These are phyloP conservation scores for Gonioctena quinquepunctata DNA, from an alignment of 1,140 invertebrate genomes.

Conservation along the genomic window DNA sequence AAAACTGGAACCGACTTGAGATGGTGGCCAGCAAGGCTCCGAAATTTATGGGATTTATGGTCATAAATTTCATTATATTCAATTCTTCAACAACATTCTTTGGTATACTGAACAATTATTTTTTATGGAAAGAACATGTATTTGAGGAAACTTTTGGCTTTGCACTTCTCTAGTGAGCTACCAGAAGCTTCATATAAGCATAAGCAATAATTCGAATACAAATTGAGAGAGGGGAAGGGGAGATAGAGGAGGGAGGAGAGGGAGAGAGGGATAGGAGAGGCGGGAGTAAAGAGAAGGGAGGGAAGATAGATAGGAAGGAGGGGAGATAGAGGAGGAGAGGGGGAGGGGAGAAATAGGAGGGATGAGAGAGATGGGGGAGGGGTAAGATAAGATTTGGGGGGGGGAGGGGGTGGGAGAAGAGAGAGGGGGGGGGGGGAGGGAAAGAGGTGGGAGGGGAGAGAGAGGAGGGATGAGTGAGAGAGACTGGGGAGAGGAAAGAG, in stretches of 20 bases:
- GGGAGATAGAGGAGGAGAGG: neutral
- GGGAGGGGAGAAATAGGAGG: neutral
- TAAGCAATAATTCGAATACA: too few relatives aligned
- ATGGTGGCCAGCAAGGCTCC: too few relatives aligned
- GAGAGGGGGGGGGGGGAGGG: neutral
- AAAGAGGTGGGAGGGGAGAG: neutral
- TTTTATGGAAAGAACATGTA: too few relatives aligned
- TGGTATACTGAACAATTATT: too few relatives aligned
- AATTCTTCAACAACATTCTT: too few relatives aligned
- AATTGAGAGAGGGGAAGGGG: neutral
- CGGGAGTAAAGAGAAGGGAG: neutral
- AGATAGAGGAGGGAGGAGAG: neutral
- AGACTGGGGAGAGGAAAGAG: neutral
- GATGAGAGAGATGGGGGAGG: neutral
- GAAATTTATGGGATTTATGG: too few relatives aligned
- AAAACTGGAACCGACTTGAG: too few relatives aligned
- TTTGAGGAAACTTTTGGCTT: too few relatives aligned
- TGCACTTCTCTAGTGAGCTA: too few relatives aligned
- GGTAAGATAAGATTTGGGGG: neutral
- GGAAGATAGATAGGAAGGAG: neutral
- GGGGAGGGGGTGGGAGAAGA: neutral
- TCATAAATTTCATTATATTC: too few relatives aligned
- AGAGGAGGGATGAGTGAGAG: neutral
- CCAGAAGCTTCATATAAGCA: too few relatives aligned
- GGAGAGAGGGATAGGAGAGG: neutral